Evolutionary conservation across 2,888 invertebrate species (phyloP).

Genomic region (Koerneria pararmatus): DNA sequence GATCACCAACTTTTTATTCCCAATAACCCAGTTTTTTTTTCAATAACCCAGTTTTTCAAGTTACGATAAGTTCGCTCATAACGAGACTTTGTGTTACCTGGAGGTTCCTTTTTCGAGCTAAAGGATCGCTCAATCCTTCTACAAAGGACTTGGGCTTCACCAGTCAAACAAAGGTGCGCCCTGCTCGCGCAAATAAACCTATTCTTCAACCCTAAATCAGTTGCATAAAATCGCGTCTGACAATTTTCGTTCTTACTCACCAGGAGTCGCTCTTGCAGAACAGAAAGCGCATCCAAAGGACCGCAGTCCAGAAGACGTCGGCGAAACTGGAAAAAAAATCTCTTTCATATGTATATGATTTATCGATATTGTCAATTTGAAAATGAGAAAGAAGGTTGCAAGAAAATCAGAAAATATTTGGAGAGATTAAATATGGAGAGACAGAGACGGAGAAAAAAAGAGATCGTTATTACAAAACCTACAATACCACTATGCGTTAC

Average conservation of each 20-base stretch:
- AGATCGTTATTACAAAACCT: not conserved
- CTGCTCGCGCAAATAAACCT: no score
- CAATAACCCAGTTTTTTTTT: no score
- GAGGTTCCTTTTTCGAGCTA: no score
- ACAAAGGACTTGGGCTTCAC: no score
- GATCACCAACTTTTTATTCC: not conserved
- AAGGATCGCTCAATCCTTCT: no score
- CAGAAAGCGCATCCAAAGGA: constrained; percentile 48
- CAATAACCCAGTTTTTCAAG: no score
- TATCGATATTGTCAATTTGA: not conserved
- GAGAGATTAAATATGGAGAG: not conserved
- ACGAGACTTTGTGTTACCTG: no score
- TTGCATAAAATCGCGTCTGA: no score
- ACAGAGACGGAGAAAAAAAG: not conserved
- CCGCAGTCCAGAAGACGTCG: constrained; percentile 47
- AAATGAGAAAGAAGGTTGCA: not conserved
- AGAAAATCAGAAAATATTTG: not conserved
- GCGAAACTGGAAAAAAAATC: constrained; percentile 41
- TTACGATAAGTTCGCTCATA: no score
- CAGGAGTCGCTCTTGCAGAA: constrained; percentile 49
- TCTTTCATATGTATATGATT: not conserved
- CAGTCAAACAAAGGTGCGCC: no score
- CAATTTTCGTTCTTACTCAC: constrained; percentile 53
- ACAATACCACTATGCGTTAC: not conserved
- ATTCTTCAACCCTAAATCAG: no score